phyloP scores from a whole-genome alignment of 2,113 vertebrate species.

The Triplophysa dalaica region DNA sequence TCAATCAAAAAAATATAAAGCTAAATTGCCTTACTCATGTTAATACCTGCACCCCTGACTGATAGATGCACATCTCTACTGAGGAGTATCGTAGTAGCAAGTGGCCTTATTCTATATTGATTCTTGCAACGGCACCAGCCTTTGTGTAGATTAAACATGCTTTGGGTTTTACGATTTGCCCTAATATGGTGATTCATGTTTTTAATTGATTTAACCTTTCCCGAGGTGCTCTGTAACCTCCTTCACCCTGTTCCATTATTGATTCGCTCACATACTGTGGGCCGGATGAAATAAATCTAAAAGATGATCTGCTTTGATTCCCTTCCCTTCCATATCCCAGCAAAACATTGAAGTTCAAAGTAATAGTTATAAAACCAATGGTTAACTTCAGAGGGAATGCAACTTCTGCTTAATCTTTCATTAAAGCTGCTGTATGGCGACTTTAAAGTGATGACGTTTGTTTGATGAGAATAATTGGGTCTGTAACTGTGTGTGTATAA shows the following conservation, averaged over 20 bases:
- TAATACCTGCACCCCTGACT: too few relatives aligned
- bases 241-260: neutral
- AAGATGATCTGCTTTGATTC: constrained; percentile 9
- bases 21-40: too few relatives aligned
- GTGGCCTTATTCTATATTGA: neutral
- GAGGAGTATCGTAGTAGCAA: too few relatives aligned
- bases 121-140: neutral
- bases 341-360: neutral
- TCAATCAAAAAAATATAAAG: too few relatives aligned
- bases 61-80: too few relatives aligned
- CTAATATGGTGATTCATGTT: neutral
- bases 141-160: neutral
- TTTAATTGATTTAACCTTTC: constrained; percentile 27
- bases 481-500: constrained; percentile 14
- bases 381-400: constrained; percentile 10
- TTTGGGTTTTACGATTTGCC: neutral
- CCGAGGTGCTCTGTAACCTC: neutral
- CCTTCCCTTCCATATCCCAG: neutral
- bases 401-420: constrained; percentile 1
- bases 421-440: constrained; percentile 2
- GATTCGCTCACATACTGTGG: neutral
- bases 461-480: constrained; percentile 20
- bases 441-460: neutral
- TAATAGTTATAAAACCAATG: neutral
- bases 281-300: constrained; percentile 1